Evolutionary conservation across 2,888 invertebrate species (phyloP).

Genomic region (Microplitis manilae): DNA sequence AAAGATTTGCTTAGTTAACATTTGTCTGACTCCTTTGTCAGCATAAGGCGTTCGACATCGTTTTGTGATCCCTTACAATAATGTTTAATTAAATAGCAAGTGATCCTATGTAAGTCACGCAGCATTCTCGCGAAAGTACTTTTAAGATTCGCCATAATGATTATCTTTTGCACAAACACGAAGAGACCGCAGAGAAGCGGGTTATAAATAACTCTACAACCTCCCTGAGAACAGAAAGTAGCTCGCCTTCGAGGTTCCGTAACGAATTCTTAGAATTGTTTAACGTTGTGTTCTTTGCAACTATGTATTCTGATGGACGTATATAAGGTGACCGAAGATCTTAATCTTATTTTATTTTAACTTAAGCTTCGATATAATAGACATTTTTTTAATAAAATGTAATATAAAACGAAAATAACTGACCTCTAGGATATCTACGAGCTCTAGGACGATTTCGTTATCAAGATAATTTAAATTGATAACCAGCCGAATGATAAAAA

Average conservation of each 20-base stretch:
- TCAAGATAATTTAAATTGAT: slow-evolving; percentile 33
- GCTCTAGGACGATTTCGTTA: slow-evolving; percentile 45
- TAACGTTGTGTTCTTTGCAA: slow-evolving; percentile 28
- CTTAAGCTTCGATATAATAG: no score
- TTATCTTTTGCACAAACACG: slow-evolving; percentile 43
- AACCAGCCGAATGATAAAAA: slow-evolving; percentile 37
- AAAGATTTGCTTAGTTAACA: background rate
- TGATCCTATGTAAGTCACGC: background rate
- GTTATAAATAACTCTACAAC: slow-evolving; percentile 67
- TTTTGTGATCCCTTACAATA: background rate
- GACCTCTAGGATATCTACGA: slow-evolving; percentile 16
- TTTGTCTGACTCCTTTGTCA: background rate
- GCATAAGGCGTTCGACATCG: background rate
- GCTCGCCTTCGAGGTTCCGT: slow-evolving; percentile 69
- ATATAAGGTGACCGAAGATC: slow-evolving; percentile 10
- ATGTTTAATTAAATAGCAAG: background rate
- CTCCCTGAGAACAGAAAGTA: slow-evolving; percentile 69
- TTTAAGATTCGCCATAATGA: slow-evolving; percentile 12
- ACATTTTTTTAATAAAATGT: no score
- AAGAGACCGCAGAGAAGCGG: slow-evolving; percentile 51
- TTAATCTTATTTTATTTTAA: slow-evolving; percentile 1
- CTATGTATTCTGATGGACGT: slow-evolving; percentile 13
- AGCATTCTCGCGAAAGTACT: background rate
- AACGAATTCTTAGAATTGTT: slow-evolving; percentile 66
- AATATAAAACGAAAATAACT: background rate